Base-by-base conservation (phyloP, 2,888 invertebrate genomes). In the Trissolcus brochymenae region DNA sequence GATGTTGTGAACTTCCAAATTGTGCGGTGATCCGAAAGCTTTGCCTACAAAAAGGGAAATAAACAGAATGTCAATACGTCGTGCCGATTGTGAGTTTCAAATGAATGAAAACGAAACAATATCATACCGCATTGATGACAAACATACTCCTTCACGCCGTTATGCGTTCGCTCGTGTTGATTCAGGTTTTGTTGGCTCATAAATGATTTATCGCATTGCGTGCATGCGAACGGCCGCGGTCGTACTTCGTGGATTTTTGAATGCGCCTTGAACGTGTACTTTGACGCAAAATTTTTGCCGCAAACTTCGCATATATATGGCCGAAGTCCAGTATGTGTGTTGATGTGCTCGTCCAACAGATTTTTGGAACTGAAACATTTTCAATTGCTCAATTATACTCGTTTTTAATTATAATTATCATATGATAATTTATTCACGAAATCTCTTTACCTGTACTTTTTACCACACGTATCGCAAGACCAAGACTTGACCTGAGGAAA, bases 251-350 rank as follows among this genome's bases (percentile, higher is more conserved):
- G 95, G 0, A 94, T 95, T 88, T 95, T 95, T 70, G 93, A 90
- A 81, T 95, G 95, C 0, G 95, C 92, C 80, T 93, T 94, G 78
- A 93, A 92, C 0, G 95, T 94, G 83, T 95, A 95, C 83, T 95
- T 95, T 11, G 94, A 94, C 0, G 95, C 94, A 89, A 95, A 95
- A 80, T 92, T 91, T 89, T 95, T 95, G 6, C 91, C 90, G 85
- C 95, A 95, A 0, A 90, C 85, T 0, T 88, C 84, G 84, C 95
- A 95, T 4, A 90, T 87, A 86, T 94, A 93, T 0, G 95, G 94
- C 0, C 94, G 89, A 1, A 91, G 85, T 0, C 94, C 95, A 0
- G 92, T 92, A 85, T 95, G 95, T 7, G 91, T 91, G 87, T 94
- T 94, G 82, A 92, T 91, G 82, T 95, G 95, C 80, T 94, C 95